Conservation (phyloP, 2,888 invertebrate species). For the Nephrotoma guestfalica region DNA sequence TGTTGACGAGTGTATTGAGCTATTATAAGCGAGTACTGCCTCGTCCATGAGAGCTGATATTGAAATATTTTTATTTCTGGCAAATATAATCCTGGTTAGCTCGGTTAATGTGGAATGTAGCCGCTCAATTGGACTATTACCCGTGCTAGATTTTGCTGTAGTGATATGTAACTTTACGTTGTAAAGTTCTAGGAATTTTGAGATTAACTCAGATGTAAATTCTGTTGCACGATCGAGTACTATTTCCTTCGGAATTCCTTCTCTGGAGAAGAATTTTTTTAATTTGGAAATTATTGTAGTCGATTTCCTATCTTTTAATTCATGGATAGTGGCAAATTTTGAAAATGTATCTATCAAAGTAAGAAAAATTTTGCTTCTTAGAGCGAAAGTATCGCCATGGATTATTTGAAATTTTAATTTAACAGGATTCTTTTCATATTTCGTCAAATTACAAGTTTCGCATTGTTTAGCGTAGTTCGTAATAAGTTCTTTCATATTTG, state of each 20-base stretch:
- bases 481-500: neutral
- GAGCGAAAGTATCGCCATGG: too few species aligned
- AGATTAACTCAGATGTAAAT: neutral
- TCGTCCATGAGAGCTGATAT: too few species aligned
- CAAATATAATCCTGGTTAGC: neutral
- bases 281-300: neutral
- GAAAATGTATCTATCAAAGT: too few species aligned
- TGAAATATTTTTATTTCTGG: too few species aligned
- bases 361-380: too few species aligned
- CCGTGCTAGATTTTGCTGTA: too few species aligned
- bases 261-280: neutral
- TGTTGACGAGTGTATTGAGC: too few species aligned
- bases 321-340: too few species aligned
- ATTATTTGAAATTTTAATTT: too few species aligned
- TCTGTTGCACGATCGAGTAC: neutral
- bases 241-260: neutral
- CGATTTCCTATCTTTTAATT: too few species aligned
- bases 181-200: neutral
- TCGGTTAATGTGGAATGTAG: neutral
- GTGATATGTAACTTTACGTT: neutral
- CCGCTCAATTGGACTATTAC: neutral
- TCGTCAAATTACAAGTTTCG: neutral
- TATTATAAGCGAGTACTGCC: too few species aligned
- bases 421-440: too few species aligned
- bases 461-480: neutral